These are phyloP conservation scores for Leucoraja erinaceus DNA, from an alignment of 2,113 vertebrate species.

Conservation along the genomic window DNA sequence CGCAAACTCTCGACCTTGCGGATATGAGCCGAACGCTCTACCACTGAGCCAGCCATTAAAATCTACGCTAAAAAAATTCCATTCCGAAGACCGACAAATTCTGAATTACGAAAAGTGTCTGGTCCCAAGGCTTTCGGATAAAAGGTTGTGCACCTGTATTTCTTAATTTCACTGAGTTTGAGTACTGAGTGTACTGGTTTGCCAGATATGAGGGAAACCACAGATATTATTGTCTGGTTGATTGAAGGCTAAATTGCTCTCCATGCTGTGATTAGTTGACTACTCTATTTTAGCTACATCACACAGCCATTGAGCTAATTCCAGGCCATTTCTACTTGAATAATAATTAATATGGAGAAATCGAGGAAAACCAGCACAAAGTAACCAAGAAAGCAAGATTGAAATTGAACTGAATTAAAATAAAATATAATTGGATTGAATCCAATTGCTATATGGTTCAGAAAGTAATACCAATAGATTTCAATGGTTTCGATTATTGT, in stretches of 20 bases:
- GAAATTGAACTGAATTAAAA: not conserved
- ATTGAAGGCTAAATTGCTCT: not conserved
- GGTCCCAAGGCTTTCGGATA: too few relatives aligned
- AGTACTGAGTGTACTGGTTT: too few relatives aligned
- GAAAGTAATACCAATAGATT: not conserved
- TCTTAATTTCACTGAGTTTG: too few relatives aligned
- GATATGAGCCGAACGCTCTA: too few relatives aligned
- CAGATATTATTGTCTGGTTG: not conserved
- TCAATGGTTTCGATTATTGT: not conserved
- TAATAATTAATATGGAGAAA: not conserved
- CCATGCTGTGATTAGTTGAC: not conserved
- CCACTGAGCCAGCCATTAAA: too few relatives aligned
- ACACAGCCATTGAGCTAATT: not conserved
- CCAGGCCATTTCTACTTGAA: not conserved
- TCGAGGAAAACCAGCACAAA: not conserved
- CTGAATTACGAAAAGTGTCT: too few relatives aligned
- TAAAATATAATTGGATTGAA: not conserved
- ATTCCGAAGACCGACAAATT: too few relatives aligned
- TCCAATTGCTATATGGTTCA: not conserved
- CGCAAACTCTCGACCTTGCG: too few relatives aligned
- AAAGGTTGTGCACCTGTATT: too few relatives aligned
- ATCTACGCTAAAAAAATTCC: too few relatives aligned
- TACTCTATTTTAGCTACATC: not conserved
- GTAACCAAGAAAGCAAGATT: not conserved
- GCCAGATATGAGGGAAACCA: too few relatives aligned